These are phyloP conservation scores for Astreopora myriophthalma DNA, from an alignment of 64 coral and sea anemone species.

Conservation along the genomic window DNA sequence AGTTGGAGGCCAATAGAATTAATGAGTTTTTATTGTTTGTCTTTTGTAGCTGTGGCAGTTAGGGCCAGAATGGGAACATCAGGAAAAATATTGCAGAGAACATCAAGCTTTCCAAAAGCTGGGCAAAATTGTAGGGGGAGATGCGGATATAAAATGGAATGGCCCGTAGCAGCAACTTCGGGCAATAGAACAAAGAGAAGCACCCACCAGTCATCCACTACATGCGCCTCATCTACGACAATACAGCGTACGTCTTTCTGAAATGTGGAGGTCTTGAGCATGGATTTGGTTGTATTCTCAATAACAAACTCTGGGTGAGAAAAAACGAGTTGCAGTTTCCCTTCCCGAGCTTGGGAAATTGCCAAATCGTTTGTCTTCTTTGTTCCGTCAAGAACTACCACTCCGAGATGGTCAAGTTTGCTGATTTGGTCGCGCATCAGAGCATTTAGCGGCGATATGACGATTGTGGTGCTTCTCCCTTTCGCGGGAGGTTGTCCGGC, in stretches of 20 bases:
- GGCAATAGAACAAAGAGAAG: background rate
- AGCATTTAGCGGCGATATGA: conserved; percentile 37
- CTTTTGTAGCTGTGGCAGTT: background rate
- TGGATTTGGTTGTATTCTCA: background rate
- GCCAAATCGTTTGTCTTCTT: background rate
- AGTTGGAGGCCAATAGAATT: conserved; percentile 18
- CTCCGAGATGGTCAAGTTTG: conserved; percentile 11
- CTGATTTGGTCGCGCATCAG: conserved; percentile 39
- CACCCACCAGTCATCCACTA: conserved; percentile 35
- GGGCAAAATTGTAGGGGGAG: conserved; percentile 6
- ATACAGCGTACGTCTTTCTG: background rate
- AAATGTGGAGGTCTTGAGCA: background rate
- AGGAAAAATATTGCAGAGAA: background rate
- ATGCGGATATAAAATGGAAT: too few species aligned
- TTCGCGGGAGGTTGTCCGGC: too few species aligned
- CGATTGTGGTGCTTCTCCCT: background rate
- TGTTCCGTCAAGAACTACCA: background rate
- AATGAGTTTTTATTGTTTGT: conserved; percentile 1
- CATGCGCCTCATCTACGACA: conserved; percentile 50
- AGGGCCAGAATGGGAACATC: background rate
- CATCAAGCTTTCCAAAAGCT: background rate
- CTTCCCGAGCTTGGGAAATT: background rate
- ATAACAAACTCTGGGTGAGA: background rate
- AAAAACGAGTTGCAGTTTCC: background rate
- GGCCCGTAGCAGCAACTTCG: too few species aligned